These are phyloP conservation scores for Chondrilla cf. caribensis DNA, from an alignment of 37 sponge, comb jelly and placozoan species.

Conservation along the genomic window DNA sequence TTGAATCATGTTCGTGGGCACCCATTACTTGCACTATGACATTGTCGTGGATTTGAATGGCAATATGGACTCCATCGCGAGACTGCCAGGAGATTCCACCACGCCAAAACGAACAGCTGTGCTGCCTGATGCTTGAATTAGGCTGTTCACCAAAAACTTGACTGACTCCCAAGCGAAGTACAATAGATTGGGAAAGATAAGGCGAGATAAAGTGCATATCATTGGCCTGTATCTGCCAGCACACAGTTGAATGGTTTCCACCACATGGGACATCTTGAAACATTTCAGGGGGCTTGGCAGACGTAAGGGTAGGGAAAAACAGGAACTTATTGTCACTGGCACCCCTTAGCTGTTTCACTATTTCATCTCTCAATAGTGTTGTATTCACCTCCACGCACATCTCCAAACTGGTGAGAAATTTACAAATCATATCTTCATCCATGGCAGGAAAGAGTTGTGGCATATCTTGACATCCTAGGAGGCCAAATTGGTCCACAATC, in stretches of 20 bases:
- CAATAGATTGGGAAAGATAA: neutral
- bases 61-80: neutral
- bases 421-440: neutral
- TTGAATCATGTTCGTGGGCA: too few species aligned
- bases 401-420: neutral
- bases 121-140: neutral
- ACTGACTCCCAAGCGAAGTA: neutral
- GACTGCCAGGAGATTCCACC: neutral
- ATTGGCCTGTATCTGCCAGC: neutral
- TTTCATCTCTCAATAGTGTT: neutral
- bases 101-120: neutral
- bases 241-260: neutral
- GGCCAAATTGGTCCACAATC: neutral
- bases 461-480: neutral
- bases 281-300: too few species aligned
- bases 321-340: neutral
- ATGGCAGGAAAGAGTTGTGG: neutral
- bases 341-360: neutral
- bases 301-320: constrained; percentile 1
- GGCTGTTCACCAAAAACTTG: neutral
- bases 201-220: neutral
- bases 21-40: neutral
- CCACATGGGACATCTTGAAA: too few species aligned
- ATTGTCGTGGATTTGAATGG: neutral
- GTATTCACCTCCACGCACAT: neutral